phyloP scores from a whole-genome alignment of 2,797 vertebrate genomes.

The Poecilia picta region DNA sequence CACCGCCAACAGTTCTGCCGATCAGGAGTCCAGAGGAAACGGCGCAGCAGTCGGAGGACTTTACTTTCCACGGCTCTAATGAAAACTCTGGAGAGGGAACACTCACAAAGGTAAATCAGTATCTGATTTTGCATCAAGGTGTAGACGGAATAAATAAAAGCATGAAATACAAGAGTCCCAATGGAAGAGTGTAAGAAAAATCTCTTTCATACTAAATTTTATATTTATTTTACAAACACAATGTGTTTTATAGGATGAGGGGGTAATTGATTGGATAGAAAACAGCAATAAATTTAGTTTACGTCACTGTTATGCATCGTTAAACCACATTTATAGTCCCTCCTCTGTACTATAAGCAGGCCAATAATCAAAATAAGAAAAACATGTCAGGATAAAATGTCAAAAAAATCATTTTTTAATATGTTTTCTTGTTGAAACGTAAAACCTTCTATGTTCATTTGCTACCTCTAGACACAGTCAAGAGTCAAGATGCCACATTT shows the following conservation, averaged over 20 bases:
- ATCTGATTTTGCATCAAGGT: not conserved
- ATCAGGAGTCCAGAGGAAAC: slow-evolving; percentile 80
- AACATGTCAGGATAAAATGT: not conserved
- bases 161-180: not conserved
- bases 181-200: not conserved
- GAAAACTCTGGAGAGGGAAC: slow-evolving; percentile 73
- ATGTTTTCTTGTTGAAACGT: not conserved
- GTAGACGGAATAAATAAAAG: not conserved
- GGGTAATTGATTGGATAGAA: not conserved
- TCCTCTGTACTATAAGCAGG: not conserved
- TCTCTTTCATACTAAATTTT: not conserved
- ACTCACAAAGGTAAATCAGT: slow-evolving; percentile 76
- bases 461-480: no score
- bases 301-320: not conserved
- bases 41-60: slow-evolving; percentile 82
- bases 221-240: not conserved
- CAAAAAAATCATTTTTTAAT: not conserved
- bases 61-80: slow-evolving; percentile 81
- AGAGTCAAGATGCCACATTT: no score
- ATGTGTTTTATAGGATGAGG: not conserved
- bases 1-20: slow-evolving; percentile 79
- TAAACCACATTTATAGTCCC: not conserved
- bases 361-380: not conserved
- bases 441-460: not conserved
- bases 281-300: not conserved